Evolutionary conservation across 2,797 vertebrate species (phyloP), one percentile per base, ranked within the genome.

Genomic region (Prionace glauca): DNA sequence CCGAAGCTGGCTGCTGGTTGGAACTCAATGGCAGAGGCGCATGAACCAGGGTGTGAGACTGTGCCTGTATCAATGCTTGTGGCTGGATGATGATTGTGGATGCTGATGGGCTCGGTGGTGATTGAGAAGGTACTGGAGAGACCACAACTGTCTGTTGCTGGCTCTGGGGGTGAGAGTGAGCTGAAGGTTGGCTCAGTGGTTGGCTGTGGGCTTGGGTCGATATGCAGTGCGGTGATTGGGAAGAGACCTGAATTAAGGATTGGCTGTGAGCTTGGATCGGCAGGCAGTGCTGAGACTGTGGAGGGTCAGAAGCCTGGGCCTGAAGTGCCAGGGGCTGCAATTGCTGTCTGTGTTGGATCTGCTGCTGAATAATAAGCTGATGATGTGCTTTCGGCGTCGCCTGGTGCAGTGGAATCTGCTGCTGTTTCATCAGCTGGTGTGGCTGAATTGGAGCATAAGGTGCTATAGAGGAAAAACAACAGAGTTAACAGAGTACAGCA

Each of bases 401-500:
- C 95, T 96, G 96, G 96, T 98, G 98, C 96, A 98, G 97, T 87
- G 98, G 97, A 96, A 98, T 97, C 96, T 98, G 97, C 95, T 98
- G 98, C 97, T 99, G 98, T 96, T 98, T 98, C 95, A 98, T 97
- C 96, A 99, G 97, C 96, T 98, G 98, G 97, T 99, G 98, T 96
- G 98, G 98, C 96, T 98, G 98, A 95, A 99, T 97, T 26, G 99
- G 98, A 97, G 99, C 98, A 98, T 99, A 99, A 60, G 99, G 98
- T 96, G 98, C 99, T 99, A 98, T 22, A 96, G 97, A 95, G 95
- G 50, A 95, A 81, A 97, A 97, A 97, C 22, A 71, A 24, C 36
- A 95, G 26, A 36, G 65, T 74, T 74, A 95, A 65, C 1, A 62
- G 88, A 65, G 32, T 65, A 91, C 16, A 90, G 29, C 18, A n/a